Evolutionary conservation across 2,113 vertebrate genomes (phyloP).

Genomic region (Scatophagus argus): DNA sequence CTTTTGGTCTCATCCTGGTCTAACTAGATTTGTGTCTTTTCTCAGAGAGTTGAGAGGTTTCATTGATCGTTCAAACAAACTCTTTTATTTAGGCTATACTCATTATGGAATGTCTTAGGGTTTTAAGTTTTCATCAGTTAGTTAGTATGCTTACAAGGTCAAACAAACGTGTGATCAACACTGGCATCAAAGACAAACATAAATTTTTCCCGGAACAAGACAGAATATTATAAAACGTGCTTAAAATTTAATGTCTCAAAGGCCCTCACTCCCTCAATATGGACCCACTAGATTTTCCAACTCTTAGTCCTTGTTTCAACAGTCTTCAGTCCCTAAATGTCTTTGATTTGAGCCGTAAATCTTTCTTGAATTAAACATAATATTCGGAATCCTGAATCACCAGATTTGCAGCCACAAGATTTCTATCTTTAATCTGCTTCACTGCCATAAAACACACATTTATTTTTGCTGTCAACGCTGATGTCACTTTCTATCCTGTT

Average conservation of each 20-base stretch:
- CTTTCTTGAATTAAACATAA: neutral
- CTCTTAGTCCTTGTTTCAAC: slow-evolving; percentile 1
- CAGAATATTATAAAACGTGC: neutral
- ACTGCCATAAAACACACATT: neutral
- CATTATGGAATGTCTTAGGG: no score
- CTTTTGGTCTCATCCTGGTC: no score
- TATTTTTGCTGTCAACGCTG: neutral
- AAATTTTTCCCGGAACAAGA: neutral
- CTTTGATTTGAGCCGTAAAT: slow-evolving; percentile 22
- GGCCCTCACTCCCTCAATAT: neutral
- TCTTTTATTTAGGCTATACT: no score
- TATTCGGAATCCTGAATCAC: neutral
- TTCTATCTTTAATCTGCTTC: slow-evolving; percentile 25
- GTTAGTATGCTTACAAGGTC: neutral
- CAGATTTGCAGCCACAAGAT: slow-evolving; percentile 11
- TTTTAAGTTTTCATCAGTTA: neutral
- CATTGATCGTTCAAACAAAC: no score
- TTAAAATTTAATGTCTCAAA: neutral
- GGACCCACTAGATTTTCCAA: neutral
- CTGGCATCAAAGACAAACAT: neutral
- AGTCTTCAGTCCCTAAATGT: neutral
- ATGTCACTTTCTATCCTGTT: neutral
- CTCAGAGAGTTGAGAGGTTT: no score
- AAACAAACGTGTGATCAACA: neutral
- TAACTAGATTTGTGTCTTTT: no score